Base-by-base conservation (phyloP, 1,140 invertebrate genomes). In the Microplitis demolitor region DNA sequence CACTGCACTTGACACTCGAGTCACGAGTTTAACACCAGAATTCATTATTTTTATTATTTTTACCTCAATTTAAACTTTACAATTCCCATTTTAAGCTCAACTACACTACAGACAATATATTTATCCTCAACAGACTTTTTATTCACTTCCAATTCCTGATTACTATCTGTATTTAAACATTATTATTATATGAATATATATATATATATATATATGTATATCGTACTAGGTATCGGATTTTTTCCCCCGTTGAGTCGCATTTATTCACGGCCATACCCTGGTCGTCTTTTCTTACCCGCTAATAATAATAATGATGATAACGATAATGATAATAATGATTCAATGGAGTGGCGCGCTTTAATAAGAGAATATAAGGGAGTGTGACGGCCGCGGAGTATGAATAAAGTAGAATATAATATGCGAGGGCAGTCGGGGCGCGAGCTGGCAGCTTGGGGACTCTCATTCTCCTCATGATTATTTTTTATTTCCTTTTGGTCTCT, bases 381-480 rank as follows among this genome's bases (percentile, higher is more conserved):
- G 77, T 76, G 78, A 81, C 78, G 78, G 74, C 73, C 66, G 51
- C 74, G 68, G 68, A 71, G 78, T 81, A 79, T 75, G 80, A 84
- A 82, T 84, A 84, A 84, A 84, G 80, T 82, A 80, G 78, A 80
- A 81, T 84, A 84, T 80, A 81, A 81, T 82, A 76, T 80, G 78
- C 76, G 76, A 78, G 77, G 56, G 73, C 24, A 24, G 24, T 24
- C 24, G 24, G 24, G 24, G 24, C 24, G 24, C 24, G 24, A 24
- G 67, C 69, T 58, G 70, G 66, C 66, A 58, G 8, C 60, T 61
- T 61, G 58, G 16, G 58, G 58, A 61, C 58, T 16, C 14, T 31
- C 3, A 61, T 31, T 61, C 39, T 11, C 39, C 11, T 11, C 39
- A 6, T 6, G 39, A 6, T 45, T 45, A 9, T 45, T 45, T 45